These are phyloP conservation scores for Fratercula arctica DNA, from an alignment of 2,797 vertebrate species.

Conservation along the genomic window DNA sequence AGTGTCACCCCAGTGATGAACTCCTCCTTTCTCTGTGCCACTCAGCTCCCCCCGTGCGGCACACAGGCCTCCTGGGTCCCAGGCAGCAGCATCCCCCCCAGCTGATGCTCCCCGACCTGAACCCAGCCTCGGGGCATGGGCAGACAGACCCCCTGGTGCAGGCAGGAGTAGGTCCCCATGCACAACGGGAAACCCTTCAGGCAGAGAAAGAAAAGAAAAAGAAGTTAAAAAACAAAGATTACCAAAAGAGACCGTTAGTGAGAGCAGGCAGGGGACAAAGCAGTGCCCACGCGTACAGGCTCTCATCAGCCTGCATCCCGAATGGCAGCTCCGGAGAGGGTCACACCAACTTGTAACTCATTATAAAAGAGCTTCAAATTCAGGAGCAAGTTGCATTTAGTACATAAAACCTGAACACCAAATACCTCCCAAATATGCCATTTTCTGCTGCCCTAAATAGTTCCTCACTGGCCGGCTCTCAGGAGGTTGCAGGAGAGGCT, in stretches of 20 bases:
- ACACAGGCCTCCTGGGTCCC: neutral
- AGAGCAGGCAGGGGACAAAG: neutral
- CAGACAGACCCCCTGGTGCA: neutral
- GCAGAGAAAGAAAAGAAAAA: neutral
- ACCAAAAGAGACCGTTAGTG: neutral
- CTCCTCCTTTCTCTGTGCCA: neutral
- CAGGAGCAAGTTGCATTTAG: neutral
- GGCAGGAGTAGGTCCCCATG: neutral
- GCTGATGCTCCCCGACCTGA: accelerated
- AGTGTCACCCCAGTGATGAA: neutral
- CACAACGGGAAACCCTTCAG: neutral
- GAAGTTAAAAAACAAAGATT: neutral
- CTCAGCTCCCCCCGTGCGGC: neutral
- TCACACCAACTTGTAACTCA: neutral
- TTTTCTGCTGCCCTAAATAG: neutral
- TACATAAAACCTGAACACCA: neutral
- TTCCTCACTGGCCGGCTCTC: neutral
- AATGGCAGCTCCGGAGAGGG: neutral
- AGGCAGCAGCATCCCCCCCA: neutral
- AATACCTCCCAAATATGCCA: neutral
- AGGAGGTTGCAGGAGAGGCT: neutral
- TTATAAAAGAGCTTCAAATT: neutral
- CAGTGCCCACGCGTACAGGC: accelerated
- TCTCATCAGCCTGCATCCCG: neutral
- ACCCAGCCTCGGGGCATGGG: neutral